Base-by-base conservation (phyloP, 2,113 vertebrate genomes). In the Ammospiza caudacuta region DNA sequence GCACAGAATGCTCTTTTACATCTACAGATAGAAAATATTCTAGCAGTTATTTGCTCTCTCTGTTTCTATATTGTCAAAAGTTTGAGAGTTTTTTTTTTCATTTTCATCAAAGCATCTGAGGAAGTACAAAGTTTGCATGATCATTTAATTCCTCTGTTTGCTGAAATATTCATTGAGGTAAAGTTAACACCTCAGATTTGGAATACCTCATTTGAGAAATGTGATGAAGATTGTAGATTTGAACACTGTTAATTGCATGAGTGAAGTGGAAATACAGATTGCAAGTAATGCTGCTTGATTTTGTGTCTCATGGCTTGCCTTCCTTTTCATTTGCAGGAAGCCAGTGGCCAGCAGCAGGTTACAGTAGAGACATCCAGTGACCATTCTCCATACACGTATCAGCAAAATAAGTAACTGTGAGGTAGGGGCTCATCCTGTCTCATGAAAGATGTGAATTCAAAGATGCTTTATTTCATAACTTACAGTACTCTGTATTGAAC, bases 361-460 rank as follows among this genome's bases (percentile, higher is more conserved):
- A 96, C 98, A 88, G 98, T 99, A 96, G 99, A 99, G 93, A 98
- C 99, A 22, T 98, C 99, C 91, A 98, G 97, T 96, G 99, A 99
- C 96, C 99, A 99, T 98, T 99, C 99, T 97, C 98, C 99, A 28
- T 99, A 99, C 86, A 98, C 98, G 49, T 99, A 99, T 98, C 99
- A 99, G 98, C 99, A 99, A 97, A 98, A 98, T 98, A 99, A 99
- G 98, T 99, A 99, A 99, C 97, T 97, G 97, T 96, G 98, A 99
- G 99, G 98, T 98, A 98, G 93, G 97, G 89, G 62, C 64, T 90
- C 35, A 37, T 84, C 46, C 61, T 83, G 41, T 88, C 72, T 86
- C 43, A 20, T 87, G 75, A 74, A 90, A 92, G 59, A 87, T 81
- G 51, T 87, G 52, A 83, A 92, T 94, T 92, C 66, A 76, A 77